Conservation (phyloP, 30 jellyfish, hydroid and myxozoan genomes). For the Rhopilema esculentum region DNA sequence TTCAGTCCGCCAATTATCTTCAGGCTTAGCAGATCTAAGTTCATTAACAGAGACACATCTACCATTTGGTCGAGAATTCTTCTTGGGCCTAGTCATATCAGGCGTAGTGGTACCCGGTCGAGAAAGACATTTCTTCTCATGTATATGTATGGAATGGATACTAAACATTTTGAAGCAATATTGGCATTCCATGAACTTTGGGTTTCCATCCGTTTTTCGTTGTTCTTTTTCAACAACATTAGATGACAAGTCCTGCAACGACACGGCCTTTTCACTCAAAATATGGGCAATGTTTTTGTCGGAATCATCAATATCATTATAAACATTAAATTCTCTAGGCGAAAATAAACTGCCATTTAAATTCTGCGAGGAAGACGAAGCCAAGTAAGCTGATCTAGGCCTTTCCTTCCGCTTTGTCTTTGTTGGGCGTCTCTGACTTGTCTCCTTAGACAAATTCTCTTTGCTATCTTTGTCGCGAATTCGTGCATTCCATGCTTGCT, state of each 20-base stretch:
- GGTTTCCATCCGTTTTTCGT: constrained; percentile 1
- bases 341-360: constrained; percentile 12
- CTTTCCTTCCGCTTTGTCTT: constrained; percentile 36
- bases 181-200: constrained; percentile 62
- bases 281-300: background rate
- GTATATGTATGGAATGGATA: constrained; percentile 72
- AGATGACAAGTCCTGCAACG: constrained; percentile 47
- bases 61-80: constrained; percentile 3
- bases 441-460: constrained; percentile 32
- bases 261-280: constrained; percentile 28
- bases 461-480: constrained; percentile 48
- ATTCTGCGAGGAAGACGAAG: constrained; percentile 50
- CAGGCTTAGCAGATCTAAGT: constrained; percentile 16
- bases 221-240: background rate
- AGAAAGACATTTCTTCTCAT: constrained; percentile 69
- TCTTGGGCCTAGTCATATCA: constrained; percentile 14
- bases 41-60: constrained; percentile 51
- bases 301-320: constrained; percentile 32
- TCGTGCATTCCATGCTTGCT: constrained; percentile 68
- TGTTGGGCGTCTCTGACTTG: background rate
- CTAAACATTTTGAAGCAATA: constrained; percentile 71
- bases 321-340: constrained; percentile 25
- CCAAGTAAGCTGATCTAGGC: constrained; percentile 64
- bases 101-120: constrained; percentile 22
- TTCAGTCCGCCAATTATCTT: constrained; percentile 43